Conservation (phyloP, 2,888 invertebrate genomes). For the Limnephilus lunatus region DNA sequence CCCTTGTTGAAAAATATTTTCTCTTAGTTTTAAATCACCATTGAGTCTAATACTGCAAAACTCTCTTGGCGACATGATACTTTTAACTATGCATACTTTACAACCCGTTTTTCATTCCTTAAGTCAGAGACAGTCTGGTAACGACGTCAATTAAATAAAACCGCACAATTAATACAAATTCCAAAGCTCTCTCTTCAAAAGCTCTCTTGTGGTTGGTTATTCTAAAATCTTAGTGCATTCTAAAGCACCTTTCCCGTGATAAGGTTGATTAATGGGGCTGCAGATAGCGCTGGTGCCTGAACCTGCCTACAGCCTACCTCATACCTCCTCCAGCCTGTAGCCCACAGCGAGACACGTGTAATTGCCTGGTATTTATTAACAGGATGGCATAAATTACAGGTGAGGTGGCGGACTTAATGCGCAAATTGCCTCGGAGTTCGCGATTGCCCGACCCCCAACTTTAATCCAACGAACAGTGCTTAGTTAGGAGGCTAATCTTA, state of each 20-base stretch:
- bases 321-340: too few relatives aligned
- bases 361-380: conserved; percentile 65
- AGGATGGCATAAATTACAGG: conserved; percentile 63
- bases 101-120: neutral
- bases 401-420: conserved; percentile 49
- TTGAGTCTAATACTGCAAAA: neutral
- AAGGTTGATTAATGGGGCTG: conserved; percentile 60
- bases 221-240: conserved; percentile 34
- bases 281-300: conserved; percentile 51
- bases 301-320: neutral
- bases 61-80: neutral
- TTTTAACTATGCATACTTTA: neutral
- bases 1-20: too few relatives aligned
- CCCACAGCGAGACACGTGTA: conserved; percentile 59
- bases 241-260: conserved; percentile 40
- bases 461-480: neutral
- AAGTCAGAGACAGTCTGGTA: neutral
- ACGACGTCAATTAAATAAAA: neutral
- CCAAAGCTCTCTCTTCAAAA: neutral
- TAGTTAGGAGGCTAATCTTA: neutral
- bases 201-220: neutral
- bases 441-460: neutral
- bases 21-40: too few relatives aligned
- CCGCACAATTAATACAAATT: neutral
- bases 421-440: conserved; percentile 33